Percentiles rank a stretch among this genome's conserved stretches.
Evolutionary conservation across 2,113 vertebrate species (phyloP).

Genomic region (Triplophysa dalaica): DNA sequence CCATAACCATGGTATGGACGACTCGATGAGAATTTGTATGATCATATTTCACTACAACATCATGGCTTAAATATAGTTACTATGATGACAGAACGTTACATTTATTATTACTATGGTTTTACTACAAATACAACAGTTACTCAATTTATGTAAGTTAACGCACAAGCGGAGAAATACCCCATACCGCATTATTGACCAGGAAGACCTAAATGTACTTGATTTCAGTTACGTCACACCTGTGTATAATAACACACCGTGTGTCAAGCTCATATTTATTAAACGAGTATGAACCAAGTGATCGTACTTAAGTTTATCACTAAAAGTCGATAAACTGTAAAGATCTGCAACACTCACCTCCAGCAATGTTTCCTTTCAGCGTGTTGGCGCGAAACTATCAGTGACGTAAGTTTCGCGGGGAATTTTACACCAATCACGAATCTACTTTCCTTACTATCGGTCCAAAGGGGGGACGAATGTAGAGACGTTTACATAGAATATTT

Average conservation of each 20-base stretch:
- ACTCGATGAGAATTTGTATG: no score
- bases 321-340: neutral
- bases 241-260: neutral
- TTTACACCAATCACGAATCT: conserved; percentile 63
- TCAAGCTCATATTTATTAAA: neutral
- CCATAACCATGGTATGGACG: no score
- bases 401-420: conserved; percentile 76
- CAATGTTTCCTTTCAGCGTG: neutral
- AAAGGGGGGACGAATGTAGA: neutral
- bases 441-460: neutral
- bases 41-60: no score
- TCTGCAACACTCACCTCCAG: conserved; percentile 55
- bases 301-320: neutral
- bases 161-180: no score
- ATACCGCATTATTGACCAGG: no score
- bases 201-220: no score
- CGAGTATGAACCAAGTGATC: neutral
- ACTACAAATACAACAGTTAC: no score
- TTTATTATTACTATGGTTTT: no score
- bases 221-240: neutral
- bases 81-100: no score
- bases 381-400: conserved; percentile 74
- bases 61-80: no score
- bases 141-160: no score
- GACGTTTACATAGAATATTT: neutral